Conservation (phyloP, 2,888 invertebrate genomes). For the Caenorhabditis zanzibari region DNA sequence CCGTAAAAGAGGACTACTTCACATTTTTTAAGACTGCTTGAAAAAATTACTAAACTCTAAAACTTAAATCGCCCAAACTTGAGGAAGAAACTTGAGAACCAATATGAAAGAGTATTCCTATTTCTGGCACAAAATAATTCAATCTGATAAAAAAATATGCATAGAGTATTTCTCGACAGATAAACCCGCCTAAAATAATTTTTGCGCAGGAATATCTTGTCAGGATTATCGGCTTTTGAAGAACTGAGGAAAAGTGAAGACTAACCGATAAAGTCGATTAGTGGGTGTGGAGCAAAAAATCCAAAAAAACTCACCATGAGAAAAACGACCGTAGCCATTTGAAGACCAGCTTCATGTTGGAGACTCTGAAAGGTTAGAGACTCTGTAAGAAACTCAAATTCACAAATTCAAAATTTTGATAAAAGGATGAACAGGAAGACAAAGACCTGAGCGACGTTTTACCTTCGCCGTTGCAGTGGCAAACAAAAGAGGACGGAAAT, state of each 20-base stretch:
- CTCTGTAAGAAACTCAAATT: neutral
- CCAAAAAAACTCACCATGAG: conserved; percentile 41
- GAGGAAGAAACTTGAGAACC: too few relatives aligned
- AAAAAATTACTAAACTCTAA: too few relatives aligned
- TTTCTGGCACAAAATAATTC: too few relatives aligned
- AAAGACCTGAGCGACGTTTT: neutral
- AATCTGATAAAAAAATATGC: too few relatives aligned
- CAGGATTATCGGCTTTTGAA: neutral
- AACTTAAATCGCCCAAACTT: too few relatives aligned
- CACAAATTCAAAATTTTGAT: neutral
- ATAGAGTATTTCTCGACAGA: too few relatives aligned
- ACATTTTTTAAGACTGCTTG: too few relatives aligned
- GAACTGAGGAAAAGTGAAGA: too few relatives aligned
- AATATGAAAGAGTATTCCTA: too few relatives aligned
- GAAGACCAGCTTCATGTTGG: conserved; percentile 37
- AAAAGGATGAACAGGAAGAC: neutral
- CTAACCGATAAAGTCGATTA: neutral
- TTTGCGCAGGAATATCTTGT: neutral
- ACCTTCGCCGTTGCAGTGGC: conserved; percentile 41
- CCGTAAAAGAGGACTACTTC: too few relatives aligned
- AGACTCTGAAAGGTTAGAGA: neutral
- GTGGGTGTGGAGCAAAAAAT: neutral
- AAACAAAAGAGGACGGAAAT: conserved; percentile 65
- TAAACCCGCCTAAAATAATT: neutral
- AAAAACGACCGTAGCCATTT: conserved; percentile 58